Conservation (phyloP, 2,113 vertebrate genomes). For the Hippocampus comes region DNA sequence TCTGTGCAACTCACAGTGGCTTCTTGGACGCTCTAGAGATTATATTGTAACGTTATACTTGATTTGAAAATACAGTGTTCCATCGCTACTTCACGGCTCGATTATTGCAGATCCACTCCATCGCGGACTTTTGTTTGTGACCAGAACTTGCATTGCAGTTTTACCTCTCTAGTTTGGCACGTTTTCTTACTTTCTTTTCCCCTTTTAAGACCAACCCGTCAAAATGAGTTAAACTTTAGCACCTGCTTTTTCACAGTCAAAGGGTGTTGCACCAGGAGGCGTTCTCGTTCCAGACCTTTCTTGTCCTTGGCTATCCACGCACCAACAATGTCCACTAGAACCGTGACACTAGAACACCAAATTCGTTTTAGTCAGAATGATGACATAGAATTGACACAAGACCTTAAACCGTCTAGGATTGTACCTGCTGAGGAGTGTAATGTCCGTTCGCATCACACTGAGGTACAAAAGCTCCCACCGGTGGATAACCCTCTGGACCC, state of each 20-base stretch:
- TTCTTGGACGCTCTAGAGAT: conserved; percentile 47
- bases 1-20: conserved; percentile 74
- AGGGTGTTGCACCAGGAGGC: conserved; percentile 42
- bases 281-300: conserved; percentile 77
- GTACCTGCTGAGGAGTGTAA: conserved; percentile 70
- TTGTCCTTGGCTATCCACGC: conserved; percentile 72
- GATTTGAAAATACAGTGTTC: too few relatives aligned
- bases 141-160: too few relatives aligned
- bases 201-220: too few relatives aligned
- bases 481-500: conserved; percentile 22
- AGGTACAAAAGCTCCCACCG: conserved; percentile 66
- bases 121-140: too few relatives aligned
- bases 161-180: too few relatives aligned
- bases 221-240: background rate
- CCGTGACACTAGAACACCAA: background rate
- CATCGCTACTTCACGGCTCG: too few relatives aligned
- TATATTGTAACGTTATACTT: background rate
- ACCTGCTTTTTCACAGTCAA: conserved; percentile 39
- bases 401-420: conserved; percentile 19
- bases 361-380: too few relatives aligned
- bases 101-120: too few relatives aligned
- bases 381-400: background rate
- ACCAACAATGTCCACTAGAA: conserved; percentile 83
- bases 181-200: too few relatives aligned
- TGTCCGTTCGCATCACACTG: conserved; percentile 77